These are phyloP conservation scores for Larimichthys polyactis DNA, from an alignment of 2,113 vertebrate genomes.

Conservation along the genomic window DNA sequence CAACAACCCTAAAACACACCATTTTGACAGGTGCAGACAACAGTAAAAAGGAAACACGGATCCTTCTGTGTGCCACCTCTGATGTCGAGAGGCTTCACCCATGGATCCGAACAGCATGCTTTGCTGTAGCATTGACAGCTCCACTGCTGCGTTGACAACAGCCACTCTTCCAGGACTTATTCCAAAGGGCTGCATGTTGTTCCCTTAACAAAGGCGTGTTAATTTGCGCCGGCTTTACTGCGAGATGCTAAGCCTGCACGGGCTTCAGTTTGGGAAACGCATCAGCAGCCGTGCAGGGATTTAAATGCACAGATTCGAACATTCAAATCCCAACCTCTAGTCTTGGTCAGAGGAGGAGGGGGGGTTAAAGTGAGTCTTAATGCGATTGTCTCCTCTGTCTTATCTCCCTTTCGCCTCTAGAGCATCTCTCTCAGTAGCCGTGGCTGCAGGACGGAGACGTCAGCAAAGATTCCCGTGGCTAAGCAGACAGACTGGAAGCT, in stretches of 20 bases:
- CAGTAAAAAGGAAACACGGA: conserved; percentile 63
- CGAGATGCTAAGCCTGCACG: conserved; percentile 28
- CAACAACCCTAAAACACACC: conserved; percentile 21
- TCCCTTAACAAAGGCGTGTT: conserved; percentile 36
- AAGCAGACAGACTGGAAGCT: conserved; percentile 37
- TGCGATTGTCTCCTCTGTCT: conserved; percentile 71
- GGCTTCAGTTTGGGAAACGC: conserved; percentile 40
- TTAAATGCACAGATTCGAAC: conserved; percentile 42
- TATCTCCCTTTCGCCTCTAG: conserved; percentile 62
- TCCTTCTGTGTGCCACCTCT: conserved; percentile 60
- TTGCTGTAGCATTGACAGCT: conserved; percentile 53
- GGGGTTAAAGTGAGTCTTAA: conserved; percentile 60
- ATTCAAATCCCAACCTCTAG: conserved; percentile 71
- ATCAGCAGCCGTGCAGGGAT: conserved; percentile 41
- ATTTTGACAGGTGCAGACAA: conserved; percentile 69
- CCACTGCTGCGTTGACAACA: conserved; percentile 54
- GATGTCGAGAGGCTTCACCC: conserved; percentile 68
- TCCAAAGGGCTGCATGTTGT: conserved; percentile 26
- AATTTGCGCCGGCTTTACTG: conserved; percentile 49
- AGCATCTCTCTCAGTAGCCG: conserved; percentile 52
- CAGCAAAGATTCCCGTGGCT: conserved; percentile 54
- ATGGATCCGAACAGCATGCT: conserved; percentile 54
- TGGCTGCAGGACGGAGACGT: conserved; percentile 50
- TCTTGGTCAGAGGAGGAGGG: conserved; percentile 37
- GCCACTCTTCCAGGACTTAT: conserved; percentile 38